A percentile compares a stretch with the other conserved stretches of the same genome.
Evolutionary conservation across 2,888 invertebrate species (phyloP).

Genomic region (Clivina fossor): DNA sequence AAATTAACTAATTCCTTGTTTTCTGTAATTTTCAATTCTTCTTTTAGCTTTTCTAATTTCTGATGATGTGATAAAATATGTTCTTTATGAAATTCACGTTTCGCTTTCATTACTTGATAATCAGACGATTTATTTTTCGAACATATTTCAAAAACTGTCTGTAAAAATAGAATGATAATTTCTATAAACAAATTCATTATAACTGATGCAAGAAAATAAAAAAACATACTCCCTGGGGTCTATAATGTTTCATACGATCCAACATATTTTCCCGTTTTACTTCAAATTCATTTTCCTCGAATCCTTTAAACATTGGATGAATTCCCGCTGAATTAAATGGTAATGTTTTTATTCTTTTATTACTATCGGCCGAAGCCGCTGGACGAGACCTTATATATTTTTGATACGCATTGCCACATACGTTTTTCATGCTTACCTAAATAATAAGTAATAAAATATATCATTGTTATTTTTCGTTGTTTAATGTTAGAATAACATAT

Average conservation of each 20-base stretch:
- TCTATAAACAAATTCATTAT: slow-evolving; percentile 1
- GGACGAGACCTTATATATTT: slow-evolving; percentile 89
- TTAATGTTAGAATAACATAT: no score
- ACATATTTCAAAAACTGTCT: slow-evolving; percentile 94
- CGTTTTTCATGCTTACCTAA: slow-evolving; percentile 67
- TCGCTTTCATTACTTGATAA: slow-evolving; percentile 84
- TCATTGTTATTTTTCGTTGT: no score
- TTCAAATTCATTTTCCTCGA: slow-evolving; percentile 47
- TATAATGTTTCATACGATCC: slow-evolving; percentile 72
- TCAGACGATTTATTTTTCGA: slow-evolving; percentile 76
- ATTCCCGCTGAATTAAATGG: slow-evolving; percentile 58
- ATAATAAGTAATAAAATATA: slow-evolving; percentile 20
- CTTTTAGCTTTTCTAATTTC: slow-evolving; percentile 50
- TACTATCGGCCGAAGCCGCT: slow-evolving; percentile 85
- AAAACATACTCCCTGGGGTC: slow-evolving; percentile 68
- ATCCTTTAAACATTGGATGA: slow-evolving; percentile 63
- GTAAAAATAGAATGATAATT: slow-evolving; percentile 46
- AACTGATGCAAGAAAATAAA: slow-evolving; percentile 8
- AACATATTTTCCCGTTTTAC: slow-evolving; percentile 56
- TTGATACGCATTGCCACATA: slow-evolving; percentile 85
- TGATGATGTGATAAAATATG: slow-evolving; percentile 56
- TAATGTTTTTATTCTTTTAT: slow-evolving; percentile 78
- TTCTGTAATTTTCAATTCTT: slow-evolving; percentile 52
- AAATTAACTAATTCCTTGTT: slow-evolving; percentile 48
- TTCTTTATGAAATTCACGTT: slow-evolving; percentile 72